Percentiles rank a stretch among this genome's conserved stretches.
phyloP scores from a whole-genome alignment of 2,797 vertebrate genomes.

The Scolopax bukidnonensis region DNA sequence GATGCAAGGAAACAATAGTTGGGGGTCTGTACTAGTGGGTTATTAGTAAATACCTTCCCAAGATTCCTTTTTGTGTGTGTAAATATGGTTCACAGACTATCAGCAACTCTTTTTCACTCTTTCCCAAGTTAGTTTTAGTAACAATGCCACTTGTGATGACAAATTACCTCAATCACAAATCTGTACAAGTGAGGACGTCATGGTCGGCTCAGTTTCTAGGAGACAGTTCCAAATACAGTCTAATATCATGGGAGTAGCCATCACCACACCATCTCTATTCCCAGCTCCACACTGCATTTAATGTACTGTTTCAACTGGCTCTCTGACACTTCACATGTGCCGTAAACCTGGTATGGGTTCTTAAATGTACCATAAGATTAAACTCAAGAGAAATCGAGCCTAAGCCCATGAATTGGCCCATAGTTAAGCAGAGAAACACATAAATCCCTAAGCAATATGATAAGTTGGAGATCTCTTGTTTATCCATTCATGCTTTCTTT shows the following conservation, averaged over 20 bases:
- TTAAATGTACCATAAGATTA: background rate
- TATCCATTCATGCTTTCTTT: conserved; percentile 36
- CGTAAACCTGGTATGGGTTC: background rate
- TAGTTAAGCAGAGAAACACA: background rate
- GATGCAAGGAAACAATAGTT: background rate
- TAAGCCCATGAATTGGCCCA: background rate
- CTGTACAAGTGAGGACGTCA: background rate
- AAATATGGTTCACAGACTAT: background rate
- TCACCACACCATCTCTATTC: background rate
- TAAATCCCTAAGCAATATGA: background rate
- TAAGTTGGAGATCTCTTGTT: conserved; percentile 20
- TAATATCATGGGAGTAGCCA: background rate
- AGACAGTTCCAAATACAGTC: background rate
- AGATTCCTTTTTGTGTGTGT: background rate
- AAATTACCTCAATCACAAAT: background rate
- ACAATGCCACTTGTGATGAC: background rate
- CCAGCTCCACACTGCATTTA: background rate
- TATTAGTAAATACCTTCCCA: background rate
- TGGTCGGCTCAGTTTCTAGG: background rate
- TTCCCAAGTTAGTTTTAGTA: background rate
- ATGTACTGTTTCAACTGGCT: background rate
- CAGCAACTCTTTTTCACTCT: background rate
- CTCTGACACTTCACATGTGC: background rate
- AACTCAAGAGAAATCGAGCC: background rate
- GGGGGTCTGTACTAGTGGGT: background rate